Evolutionary conservation across 2,888 invertebrate species (phyloP).

Genomic region (Amiota minor): DNA sequence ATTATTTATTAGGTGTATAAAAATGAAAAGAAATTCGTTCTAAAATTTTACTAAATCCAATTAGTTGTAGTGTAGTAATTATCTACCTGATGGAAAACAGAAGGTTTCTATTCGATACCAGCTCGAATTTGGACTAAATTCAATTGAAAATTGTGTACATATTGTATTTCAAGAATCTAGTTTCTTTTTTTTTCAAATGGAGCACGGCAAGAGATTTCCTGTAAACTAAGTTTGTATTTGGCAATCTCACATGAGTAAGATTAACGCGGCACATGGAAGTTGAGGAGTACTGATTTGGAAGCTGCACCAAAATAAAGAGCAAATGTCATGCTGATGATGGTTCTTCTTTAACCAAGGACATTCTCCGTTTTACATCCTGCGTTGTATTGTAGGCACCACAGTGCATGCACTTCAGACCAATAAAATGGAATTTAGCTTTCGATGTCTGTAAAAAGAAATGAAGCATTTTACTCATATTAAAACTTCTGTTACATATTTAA

Average conservation of each 20-base stretch:
- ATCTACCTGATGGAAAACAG: too few relatives aligned
- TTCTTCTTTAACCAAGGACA: conserved; percentile 69
- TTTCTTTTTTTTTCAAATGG: conserved; percentile 54
- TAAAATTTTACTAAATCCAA: too few relatives aligned
- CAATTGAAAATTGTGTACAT: conserved; percentile 42
- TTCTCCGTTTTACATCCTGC: conserved; percentile 76
- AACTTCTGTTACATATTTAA: conserved; percentile 17
- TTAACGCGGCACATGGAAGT: neutral
- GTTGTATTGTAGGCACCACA: conserved; percentile 95
- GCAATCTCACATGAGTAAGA: neutral
- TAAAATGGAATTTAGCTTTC: conserved; percentile 87
- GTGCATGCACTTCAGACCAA: conserved; percentile 87
- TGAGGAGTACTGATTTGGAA: neutral
- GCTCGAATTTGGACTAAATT: conserved; percentile 66
- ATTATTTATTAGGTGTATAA: too few relatives aligned
- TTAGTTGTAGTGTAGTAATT: too few relatives aligned
- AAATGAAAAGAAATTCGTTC: too few relatives aligned
- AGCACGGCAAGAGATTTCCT: conserved; percentile 65
- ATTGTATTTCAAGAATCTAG: neutral
- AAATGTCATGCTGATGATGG: conserved; percentile 67
- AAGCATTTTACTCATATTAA: conserved; percentile 7
- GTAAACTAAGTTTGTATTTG: conserved; percentile 36
- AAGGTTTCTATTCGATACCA: conserved; percentile 64
- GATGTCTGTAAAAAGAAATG: conserved; percentile 78
- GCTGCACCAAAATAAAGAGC: conserved; percentile 7